These are phyloP conservation scores for Eristalinus sepulchralis DNA, from an alignment of 2,888 invertebrate species.

Conservation along the genomic window DNA sequence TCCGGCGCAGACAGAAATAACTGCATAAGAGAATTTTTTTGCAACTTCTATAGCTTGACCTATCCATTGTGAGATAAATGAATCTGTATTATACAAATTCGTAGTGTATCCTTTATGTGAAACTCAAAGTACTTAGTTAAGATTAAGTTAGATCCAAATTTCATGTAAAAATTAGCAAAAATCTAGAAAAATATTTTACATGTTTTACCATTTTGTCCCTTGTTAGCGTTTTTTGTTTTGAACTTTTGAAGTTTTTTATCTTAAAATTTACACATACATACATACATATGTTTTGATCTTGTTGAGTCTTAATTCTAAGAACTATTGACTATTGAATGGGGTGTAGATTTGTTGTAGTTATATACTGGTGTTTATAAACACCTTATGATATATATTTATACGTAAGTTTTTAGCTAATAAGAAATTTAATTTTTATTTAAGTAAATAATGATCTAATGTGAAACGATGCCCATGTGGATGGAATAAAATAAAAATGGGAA, in stretches of 20 bases:
- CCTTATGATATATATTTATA: constrained; percentile 61
- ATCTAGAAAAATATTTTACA: constrained; percentile 58
- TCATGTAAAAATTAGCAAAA: constrained; percentile 29
- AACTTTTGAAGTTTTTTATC: background rate
- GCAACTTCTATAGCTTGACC: constrained; percentile 34
- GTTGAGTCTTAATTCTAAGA: constrained; percentile 46
- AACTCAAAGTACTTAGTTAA: constrained; percentile 54
- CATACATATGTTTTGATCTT: constrained; percentile 33
- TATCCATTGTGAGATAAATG: constrained; percentile 53
- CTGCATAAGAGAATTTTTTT: background rate
- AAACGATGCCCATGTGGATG: background rate
- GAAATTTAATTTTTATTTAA: constrained; percentile 40
- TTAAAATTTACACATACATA: background rate
- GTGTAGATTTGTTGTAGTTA: constrained; percentile 60
- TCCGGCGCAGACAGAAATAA: constrained; percentile 28
- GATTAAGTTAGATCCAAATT: constrained; percentile 47
- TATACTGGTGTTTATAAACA: constrained; percentile 64
- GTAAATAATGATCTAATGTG: background rate
- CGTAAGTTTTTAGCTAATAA: constrained; percentile 60
- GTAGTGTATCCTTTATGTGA: constrained; percentile 27
- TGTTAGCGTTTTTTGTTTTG: constrained; percentile 41
- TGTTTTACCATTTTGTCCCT: constrained; percentile 43
- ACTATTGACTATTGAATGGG: constrained; percentile 35
- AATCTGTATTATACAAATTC: constrained; percentile 45
- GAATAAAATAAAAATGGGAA: constrained; percentile 43